phyloP scores from a whole-genome alignment of 92 coral and sea anemone species.

The Phymanthus crucifer region DNA sequence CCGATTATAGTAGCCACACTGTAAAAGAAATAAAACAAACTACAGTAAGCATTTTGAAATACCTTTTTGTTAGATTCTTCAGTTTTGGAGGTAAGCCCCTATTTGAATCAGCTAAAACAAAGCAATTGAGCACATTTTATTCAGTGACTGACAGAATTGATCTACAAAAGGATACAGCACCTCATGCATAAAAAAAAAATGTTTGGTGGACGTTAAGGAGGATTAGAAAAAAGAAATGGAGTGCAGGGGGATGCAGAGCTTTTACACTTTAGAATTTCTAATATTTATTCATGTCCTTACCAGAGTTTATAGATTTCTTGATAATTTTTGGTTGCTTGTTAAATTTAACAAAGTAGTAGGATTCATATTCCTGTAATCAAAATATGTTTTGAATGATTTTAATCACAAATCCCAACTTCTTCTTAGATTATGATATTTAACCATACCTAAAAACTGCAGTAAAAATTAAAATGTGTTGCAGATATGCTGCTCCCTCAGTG shows the following conservation, averaged over 20 bases:
- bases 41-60: background rate
- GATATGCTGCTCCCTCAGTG: too few species aligned
- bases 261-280: too few species aligned
- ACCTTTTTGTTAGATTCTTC: constrained; percentile 64
- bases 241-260: too few species aligned
- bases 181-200: background rate
- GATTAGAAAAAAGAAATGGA: too few species aligned
- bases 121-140: background rate
- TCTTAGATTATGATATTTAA: background rate
- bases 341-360: constrained; percentile 93
- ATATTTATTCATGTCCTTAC: constrained; percentile 38
- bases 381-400: background rate
- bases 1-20: too few species aligned
- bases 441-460: too few species aligned
- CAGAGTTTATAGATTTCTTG: constrained; percentile 69
- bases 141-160: background rate
- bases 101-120: constrained; percentile 54
- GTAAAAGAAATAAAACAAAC: background rate
- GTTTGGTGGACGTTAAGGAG: too few species aligned
- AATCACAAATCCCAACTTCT: background rate
- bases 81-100: constrained; percentile 80
- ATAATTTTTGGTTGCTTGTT: constrained; percentile 88
- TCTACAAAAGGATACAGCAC: background rate
- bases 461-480: too few species aligned
- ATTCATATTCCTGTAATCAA: constrained; percentile 78